phyloP scores from a whole-genome alignment of 2,113 vertebrate genomes.

The Trochalopteron elliotii region DNA sequence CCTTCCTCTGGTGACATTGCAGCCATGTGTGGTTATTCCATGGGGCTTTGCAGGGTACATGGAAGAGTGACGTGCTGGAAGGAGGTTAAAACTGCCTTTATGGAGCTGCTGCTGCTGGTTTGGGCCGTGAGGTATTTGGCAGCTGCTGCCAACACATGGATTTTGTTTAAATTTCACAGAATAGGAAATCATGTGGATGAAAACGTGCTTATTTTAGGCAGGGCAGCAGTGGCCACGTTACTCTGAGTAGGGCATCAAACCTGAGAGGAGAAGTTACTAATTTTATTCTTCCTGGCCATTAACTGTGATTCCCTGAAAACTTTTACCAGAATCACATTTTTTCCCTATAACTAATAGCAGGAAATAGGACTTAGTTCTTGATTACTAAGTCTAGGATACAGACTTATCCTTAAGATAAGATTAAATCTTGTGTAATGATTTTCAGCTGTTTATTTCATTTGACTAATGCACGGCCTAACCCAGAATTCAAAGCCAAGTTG shows the following conservation, averaged over 20 bases:
- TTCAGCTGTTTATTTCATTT: constrained; percentile 6
- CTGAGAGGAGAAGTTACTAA: neutral
- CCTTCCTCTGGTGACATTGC: neutral
- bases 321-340: neutral
- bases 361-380: neutral
- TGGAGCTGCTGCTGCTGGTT: neutral
- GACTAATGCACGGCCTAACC: neutral
- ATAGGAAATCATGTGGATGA: neutral
- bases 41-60: neutral
- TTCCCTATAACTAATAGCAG: neutral
- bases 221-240: neutral
- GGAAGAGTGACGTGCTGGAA: neutral
- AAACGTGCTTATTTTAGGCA: neutral
- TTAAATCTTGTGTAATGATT: neutral
- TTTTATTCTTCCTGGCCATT: neutral
- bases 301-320: neutral
- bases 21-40: fast-evolving
- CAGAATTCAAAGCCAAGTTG: neutral
- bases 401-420: neutral
- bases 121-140: neutral
- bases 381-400: neutral
- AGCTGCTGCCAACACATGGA: neutral
- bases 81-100: neutral
- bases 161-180: neutral
- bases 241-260: neutral